These are phyloP conservation scores for Drosophila aldrichi DNA, from an alignment of 2,888 invertebrate genomes.

Conservation along the genomic window DNA sequence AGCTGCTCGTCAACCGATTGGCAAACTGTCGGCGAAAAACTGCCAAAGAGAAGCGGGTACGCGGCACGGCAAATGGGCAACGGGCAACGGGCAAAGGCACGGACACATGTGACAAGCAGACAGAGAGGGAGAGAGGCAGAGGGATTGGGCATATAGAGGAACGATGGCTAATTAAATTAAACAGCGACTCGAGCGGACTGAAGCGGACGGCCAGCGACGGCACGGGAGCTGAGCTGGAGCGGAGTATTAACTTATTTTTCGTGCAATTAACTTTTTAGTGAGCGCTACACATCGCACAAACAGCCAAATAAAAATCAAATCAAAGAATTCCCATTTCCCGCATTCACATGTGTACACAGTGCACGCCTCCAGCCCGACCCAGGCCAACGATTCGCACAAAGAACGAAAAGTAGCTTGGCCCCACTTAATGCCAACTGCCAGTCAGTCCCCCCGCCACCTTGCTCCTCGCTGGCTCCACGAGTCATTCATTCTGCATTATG, in stretches of 20 bases:
- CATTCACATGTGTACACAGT: constrained; percentile 1
- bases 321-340: constrained; percentile 76
- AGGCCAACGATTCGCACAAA: constrained; percentile 38
- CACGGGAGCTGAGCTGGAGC: constrained; percentile 38
- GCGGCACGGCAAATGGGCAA: neutral
- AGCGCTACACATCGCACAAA: constrained; percentile 53
- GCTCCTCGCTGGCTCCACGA: constrained; percentile 3
- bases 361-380: constrained; percentile 14
- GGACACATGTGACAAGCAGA: constrained; percentile 36
- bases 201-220: constrained; percentile 55
- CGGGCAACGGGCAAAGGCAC: neutral
- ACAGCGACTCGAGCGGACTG: constrained; percentile 68
- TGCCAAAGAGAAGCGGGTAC: constrained; percentile 23
- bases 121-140: neutral
- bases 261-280: constrained; percentile 80
- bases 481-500: constrained; percentile 70
- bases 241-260: constrained; percentile 78
- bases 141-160: constrained; percentile 28
- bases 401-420: constrained; percentile 55
- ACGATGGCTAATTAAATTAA: constrained; percentile 74
- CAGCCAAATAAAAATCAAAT: constrained; percentile 73
- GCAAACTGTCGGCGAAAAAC: constrained; percentile 40
- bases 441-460: neutral
- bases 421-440: neutral
- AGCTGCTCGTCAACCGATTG: constrained; percentile 46